Evolutionary conservation across 2,113 vertebrate species (phyloP).

Genomic region (Entomyzon cyanotis): DNA sequence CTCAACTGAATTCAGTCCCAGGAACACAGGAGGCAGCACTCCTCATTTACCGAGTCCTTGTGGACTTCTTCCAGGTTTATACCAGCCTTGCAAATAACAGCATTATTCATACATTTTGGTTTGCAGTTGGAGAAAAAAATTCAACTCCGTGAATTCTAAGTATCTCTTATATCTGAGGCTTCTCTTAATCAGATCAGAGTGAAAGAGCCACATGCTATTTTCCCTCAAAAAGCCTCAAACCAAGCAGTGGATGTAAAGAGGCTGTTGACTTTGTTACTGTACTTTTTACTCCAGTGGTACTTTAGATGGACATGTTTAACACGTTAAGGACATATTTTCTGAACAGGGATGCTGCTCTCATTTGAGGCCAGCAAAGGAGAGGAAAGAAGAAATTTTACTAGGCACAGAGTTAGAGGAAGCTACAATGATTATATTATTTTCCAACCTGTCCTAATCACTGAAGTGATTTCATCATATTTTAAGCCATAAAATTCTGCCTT

Average conservation of each 20-base stretch:
- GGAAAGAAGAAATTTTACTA: not conserved
- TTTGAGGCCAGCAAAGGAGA: not conserved
- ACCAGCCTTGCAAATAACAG: not conserved
- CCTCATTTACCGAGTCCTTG: not conserved
- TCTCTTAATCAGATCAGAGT: not conserved
- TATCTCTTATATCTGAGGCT: not conserved
- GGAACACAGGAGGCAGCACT: not conserved
- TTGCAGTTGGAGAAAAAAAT: slow-evolving; percentile 13
- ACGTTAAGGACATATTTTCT: not conserved
- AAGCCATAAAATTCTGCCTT: not conserved
- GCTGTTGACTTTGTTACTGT: not conserved
- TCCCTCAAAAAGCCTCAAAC: not conserved
- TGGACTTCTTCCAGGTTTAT: slow-evolving; percentile 16
- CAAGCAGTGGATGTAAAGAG: not conserved
- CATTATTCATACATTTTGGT: not conserved
- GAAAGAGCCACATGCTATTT: not conserved
- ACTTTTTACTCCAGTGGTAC: not conserved
- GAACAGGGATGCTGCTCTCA: not conserved
- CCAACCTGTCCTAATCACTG: not conserved
- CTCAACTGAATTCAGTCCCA: not conserved
- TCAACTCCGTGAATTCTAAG: not conserved
- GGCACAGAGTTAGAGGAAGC: not conserved
- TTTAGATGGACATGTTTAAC: not conserved
- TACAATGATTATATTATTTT: not conserved
- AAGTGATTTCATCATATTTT: not conserved